These are phyloP conservation scores for Danio tinwini DNA, from an alignment of 2,797 vertebrate genomes.

Conservation along the genomic window DNA sequence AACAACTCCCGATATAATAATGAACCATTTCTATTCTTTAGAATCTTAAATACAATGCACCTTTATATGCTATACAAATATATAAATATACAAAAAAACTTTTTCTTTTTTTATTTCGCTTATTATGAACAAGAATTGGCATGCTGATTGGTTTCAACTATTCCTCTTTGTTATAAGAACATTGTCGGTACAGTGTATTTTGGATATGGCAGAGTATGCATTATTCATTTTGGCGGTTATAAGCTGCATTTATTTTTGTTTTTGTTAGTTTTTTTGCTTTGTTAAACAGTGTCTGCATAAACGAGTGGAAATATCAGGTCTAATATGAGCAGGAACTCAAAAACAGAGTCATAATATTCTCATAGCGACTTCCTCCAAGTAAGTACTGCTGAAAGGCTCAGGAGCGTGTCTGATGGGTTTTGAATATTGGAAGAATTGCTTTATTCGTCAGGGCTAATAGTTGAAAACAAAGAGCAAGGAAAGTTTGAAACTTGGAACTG, in stretches of 20 bases:
- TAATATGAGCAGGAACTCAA: constrained; percentile 48
- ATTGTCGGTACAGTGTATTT: constrained; percentile 32
- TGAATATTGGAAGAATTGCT: background rate
- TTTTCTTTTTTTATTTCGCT: constrained; percentile 63
- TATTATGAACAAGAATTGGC: constrained; percentile 70
- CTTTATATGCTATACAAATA: constrained; percentile 81
- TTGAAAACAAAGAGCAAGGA: constrained; percentile 66
- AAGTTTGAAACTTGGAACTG: constrained; percentile 70
- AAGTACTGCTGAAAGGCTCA: constrained; percentile 1
- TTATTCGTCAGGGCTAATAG: constrained; percentile 47
- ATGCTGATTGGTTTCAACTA: constrained; percentile 71
- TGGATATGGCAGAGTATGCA: constrained; percentile 7
- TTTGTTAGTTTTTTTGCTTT: background rate
- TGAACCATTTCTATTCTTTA: constrained; percentile 59
- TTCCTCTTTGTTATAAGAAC: constrained; percentile 58
- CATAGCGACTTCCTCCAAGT: constrained; percentile 37
- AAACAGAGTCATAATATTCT: constrained; percentile 50
- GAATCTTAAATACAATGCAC: constrained; percentile 74
- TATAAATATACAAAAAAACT: constrained; percentile 79
- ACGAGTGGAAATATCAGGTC: constrained; percentile 20
- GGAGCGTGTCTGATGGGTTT: background rate
- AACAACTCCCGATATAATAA: constrained; percentile 57
- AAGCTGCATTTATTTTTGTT: constrained; percentile 17
- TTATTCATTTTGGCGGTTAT: constrained; percentile 26
- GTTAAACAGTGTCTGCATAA: constrained; percentile 12